A percentile compares a stretch with the other conserved stretches of the same genome.
Evolutionary conservation across 2,113 vertebrate species (phyloP).

Genomic region (Chaenocephalus aceratus): DNA sequence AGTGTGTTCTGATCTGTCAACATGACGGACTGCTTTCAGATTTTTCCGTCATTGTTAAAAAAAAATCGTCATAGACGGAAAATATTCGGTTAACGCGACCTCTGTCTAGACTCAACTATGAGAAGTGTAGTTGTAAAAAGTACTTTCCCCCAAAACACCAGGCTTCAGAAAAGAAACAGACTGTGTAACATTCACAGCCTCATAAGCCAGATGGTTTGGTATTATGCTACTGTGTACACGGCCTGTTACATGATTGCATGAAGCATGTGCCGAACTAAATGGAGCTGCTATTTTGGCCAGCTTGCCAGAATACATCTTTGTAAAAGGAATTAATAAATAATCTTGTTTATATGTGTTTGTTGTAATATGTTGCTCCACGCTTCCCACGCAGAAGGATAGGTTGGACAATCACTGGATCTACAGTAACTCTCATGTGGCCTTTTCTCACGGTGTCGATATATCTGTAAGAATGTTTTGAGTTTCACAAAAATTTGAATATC

Average conservation of each 20-base stretch:
- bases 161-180: slow-evolving; percentile 67
- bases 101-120: background rate
- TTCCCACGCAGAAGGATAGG: slow-evolving; percentile 4
- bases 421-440: slow-evolving; percentile 4
- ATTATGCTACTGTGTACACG: slow-evolving; percentile 67
- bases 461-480: background rate
- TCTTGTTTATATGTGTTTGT: slow-evolving; percentile 60
- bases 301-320: slow-evolving; percentile 65
- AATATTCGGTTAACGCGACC: too few relatives aligned
- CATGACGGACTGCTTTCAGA: too few relatives aligned
- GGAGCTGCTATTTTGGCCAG: slow-evolving; percentile 59
- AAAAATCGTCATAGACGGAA: too few relatives aligned
- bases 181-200: slow-evolving; percentile 54
- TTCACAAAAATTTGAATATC: slow-evolving; percentile 28
- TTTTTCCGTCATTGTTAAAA: too few relatives aligned
- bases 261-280: slow-evolving; percentile 82
- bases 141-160: slow-evolving; percentile 13
- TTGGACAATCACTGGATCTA: background rate
- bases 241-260: slow-evolving; percentile 75
- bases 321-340: slow-evolving; percentile 74
- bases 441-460: background rate
- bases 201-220: slow-evolving; percentile 80
- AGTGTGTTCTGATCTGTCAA: too few relatives aligned
- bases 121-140: background rate
- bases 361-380: slow-evolving; percentile 51